Evolutionary conservation across 1,140 invertebrate species (phyloP).

Genomic region (Zaprionus ghesquierei): DNA sequence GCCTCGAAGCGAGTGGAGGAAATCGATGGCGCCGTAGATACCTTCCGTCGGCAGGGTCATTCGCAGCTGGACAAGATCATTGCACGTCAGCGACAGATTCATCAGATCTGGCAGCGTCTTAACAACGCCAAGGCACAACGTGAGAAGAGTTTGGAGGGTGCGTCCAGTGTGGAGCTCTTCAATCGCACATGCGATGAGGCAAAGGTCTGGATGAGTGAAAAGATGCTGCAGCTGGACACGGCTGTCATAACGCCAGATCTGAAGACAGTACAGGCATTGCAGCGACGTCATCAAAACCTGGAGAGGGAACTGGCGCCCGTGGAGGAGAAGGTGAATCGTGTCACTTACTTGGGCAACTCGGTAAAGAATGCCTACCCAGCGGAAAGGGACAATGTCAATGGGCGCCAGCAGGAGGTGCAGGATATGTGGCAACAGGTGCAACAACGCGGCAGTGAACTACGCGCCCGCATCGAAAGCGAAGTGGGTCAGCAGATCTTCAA

Average conservation of each 20-base stretch:
- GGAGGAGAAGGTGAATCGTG: slow-evolving; percentile 93
- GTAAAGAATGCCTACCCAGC: slow-evolving; percentile 96
- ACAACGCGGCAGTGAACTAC: slow-evolving; percentile 91
- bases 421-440: slow-evolving; percentile 94
- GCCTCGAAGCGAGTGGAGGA: slow-evolving; percentile 94
- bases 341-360: slow-evolving; percentile 90
- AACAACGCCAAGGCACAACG: slow-evolving; percentile 95
- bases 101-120: slow-evolving; percentile 93
- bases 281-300: slow-evolving; percentile 94
- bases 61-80: slow-evolving; percentile 94
- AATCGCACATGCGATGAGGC: slow-evolving; percentile 96
- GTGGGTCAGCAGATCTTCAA: slow-evolving; percentile 98
- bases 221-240: slow-evolving; percentile 92
- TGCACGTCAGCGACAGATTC: slow-evolving; percentile 91
- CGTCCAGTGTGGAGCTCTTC: slow-evolving; percentile 96
- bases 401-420: slow-evolving; percentile 92
- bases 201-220: slow-evolving; percentile 96
- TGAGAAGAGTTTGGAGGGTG: slow-evolving; percentile 95
- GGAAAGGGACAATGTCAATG: slow-evolving; percentile 93
- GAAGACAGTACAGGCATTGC: slow-evolving; percentile 94
- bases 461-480: slow-evolving; percentile 93
- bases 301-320: slow-evolving; percentile 95
- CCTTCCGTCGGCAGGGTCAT: slow-evolving; percentile 93
- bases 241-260: slow-evolving; percentile 92
- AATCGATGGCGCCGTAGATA: slow-evolving; percentile 94